Evolutionary conservation across 2,888 invertebrate genomes (phyloP).

Genomic region (Pollenia labialis): DNA sequence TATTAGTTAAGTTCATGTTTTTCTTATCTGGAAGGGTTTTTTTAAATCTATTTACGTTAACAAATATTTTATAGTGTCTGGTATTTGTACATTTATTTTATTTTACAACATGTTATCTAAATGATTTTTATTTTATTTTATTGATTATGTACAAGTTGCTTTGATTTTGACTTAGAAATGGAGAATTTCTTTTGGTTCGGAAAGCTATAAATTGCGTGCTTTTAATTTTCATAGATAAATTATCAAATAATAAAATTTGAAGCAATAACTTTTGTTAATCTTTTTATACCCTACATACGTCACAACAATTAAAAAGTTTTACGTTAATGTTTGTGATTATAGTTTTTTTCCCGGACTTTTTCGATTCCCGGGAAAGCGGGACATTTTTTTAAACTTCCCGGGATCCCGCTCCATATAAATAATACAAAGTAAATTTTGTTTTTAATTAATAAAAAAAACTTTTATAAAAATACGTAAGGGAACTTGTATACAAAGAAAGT

Average conservation of each 20-base stretch:
- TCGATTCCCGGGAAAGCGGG: too few relatives aligned
- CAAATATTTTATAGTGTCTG: neutral
- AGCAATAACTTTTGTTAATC: too few relatives aligned
- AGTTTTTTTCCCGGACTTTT: too few relatives aligned
- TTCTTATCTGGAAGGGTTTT: neutral
- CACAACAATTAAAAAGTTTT: neutral
- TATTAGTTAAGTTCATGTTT: neutral
- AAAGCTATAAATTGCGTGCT: neutral
- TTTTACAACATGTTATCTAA: neutral
- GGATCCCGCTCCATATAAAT: too few relatives aligned
- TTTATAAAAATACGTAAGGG: too few relatives aligned
- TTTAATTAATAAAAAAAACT: too few relatives aligned
- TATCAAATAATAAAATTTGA: too few relatives aligned
- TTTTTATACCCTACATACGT: slow-evolving; percentile 7
- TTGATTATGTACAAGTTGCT: neutral
- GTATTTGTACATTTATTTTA: neutral
- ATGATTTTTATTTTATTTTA: slow-evolving; percentile 9
- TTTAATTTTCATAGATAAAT: too few relatives aligned
- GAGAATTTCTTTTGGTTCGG: neutral
- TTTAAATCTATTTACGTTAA: neutral
- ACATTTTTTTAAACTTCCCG: too few relatives aligned
- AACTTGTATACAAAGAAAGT: too few relatives aligned
- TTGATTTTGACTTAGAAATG: neutral
- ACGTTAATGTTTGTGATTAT: too few relatives aligned
- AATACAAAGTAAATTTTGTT: too few relatives aligned